Conservation (phyloP, 2,888 invertebrate species). For the Mythimna vitellina region DNA sequence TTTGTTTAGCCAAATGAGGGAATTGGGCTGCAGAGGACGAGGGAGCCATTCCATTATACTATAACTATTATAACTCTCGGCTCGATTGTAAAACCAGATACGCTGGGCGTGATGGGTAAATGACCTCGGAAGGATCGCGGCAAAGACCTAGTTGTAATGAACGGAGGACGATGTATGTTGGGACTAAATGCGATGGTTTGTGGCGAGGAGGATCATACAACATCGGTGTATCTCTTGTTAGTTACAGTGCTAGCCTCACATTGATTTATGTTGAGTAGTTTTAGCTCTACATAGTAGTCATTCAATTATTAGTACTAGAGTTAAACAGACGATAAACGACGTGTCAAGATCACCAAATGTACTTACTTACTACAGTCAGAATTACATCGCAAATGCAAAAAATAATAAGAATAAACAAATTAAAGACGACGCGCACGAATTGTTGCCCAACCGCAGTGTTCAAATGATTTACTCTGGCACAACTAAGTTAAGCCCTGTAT, state of each 20-base stretch:
- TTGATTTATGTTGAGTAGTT: not conserved
- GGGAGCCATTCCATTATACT: slow-evolving; percentile 38
- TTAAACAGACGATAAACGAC: not conserved
- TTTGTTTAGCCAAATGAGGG: slow-evolving; percentile 64
- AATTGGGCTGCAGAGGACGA: slow-evolving; percentile 50
- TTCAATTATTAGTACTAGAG: not conserved
- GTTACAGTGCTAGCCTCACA: not conserved
- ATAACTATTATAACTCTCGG: slow-evolving; percentile 35
- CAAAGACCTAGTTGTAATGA: slow-evolving; percentile 23
- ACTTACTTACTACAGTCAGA: slow-evolving; percentile 1
- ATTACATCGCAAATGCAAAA: slow-evolving; percentile 24
- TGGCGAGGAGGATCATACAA: not conserved
- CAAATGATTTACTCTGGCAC: slow-evolving; percentile 60
- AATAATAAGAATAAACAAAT: slow-evolving; percentile 11
- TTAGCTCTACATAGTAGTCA: not conserved
- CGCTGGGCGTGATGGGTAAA: slow-evolving; percentile 42
- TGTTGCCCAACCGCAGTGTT: slow-evolving; percentile 53
- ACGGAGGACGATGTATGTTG: slow-evolving; percentile 16
- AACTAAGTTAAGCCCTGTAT: slow-evolving; percentile 50
- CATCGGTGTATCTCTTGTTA: not conserved
- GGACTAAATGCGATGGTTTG: not conserved
- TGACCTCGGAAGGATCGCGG: slow-evolving; percentile 49
- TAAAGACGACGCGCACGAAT: slow-evolving; percentile 32
- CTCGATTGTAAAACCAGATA: slow-evolving; percentile 51
- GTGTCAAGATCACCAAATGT: not conserved